Conservation (phyloP, 2,888 invertebrate species). For the Encarsia formosa region DNA sequence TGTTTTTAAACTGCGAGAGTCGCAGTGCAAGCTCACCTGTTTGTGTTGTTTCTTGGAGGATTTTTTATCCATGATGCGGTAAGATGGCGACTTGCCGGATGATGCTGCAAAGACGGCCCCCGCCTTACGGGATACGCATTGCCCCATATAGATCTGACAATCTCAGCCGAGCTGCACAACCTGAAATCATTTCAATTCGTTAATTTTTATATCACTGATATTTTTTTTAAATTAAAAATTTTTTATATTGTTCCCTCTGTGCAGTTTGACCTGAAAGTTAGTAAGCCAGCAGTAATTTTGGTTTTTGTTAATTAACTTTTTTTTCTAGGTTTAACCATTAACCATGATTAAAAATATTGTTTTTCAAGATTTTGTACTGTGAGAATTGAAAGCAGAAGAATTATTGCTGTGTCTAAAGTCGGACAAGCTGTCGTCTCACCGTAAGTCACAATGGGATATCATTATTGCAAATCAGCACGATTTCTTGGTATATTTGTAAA, state of each 20-base stretch:
- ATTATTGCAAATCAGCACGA: too few species aligned
- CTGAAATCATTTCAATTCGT: slow-evolving; percentile 43
- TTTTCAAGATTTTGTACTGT: too few species aligned
- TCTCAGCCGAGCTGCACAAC: slow-evolving; percentile 41
- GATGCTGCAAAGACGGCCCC: slow-evolving; percentile 59
- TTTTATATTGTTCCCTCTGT: background rate
- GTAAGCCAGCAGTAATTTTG: too few species aligned
- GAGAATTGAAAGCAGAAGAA: too few species aligned
- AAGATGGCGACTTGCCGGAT: slow-evolving; percentile 60
- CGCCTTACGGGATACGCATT: slow-evolving; percentile 71
- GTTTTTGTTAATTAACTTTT: too few species aligned
- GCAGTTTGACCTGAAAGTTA: background rate
- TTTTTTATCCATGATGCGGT: slow-evolving; percentile 51
- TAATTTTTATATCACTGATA: slow-evolving; percentile 35
- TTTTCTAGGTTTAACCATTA: too few species aligned
- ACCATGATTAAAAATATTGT: too few species aligned
- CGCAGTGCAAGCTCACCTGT: background rate
- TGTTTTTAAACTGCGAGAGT: background rate
- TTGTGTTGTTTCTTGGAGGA: slow-evolving; percentile 44
- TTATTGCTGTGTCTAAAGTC: too few species aligned
- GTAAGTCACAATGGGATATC: too few species aligned
- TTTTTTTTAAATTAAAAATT: background rate
- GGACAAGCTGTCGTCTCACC: too few species aligned
- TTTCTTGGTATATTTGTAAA: too few species aligned
- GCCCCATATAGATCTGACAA: slow-evolving; percentile 62